A percentile compares a stretch with the other conserved stretches of the same genome.
Conservation (phyloP, 2,113 vertebrate species). For the Trematocara stigmaticum region DNA sequence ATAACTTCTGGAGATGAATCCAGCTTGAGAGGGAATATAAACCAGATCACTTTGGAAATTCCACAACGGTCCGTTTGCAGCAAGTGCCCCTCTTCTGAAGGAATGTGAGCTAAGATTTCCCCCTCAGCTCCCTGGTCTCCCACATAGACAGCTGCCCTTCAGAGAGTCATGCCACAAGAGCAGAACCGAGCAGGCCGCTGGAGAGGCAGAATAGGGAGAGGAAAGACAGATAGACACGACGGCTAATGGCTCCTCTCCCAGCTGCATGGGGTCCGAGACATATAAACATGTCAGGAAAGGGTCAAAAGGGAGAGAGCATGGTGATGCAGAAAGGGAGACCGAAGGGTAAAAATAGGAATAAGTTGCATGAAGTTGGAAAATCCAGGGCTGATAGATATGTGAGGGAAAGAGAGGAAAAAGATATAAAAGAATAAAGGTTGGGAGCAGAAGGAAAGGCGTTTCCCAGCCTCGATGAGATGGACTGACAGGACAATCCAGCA, state of each 20-base stretch:
- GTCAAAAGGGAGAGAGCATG: slow-evolving; percentile 10
- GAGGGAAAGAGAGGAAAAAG: background rate
- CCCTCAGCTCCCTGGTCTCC: slow-evolving; percentile 45
- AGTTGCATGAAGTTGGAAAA: slow-evolving; percentile 15
- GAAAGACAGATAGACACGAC: background rate
- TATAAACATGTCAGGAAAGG: slow-evolving; percentile 36
- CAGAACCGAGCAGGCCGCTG: background rate
- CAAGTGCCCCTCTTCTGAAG: slow-evolving; percentile 56
- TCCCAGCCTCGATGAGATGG: slow-evolving; percentile 1
- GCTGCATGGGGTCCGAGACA: slow-evolving; percentile 30
- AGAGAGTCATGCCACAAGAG: slow-evolving; percentile 42
- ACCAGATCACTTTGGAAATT: slow-evolving; percentile 67
- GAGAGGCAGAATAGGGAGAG: background rate
- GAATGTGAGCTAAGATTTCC: slow-evolving; percentile 69
- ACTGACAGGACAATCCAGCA: slow-evolving; percentile 39
- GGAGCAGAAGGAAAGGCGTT: slow-evolving; percentile 1
- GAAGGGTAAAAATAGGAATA: background rate
- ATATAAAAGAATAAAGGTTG: background rate
- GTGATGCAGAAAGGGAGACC: background rate
- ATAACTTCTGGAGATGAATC: slow-evolving; percentile 45
- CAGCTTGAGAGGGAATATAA: slow-evolving; percentile 60
- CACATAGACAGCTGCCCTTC: slow-evolving; percentile 62
- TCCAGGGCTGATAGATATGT: slow-evolving; percentile 8
- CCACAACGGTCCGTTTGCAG: slow-evolving; percentile 32
- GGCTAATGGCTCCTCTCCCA: slow-evolving; percentile 36